Conservation (phyloP, 2,113 vertebrate species). For the Hippocampus zosterae region DNA sequence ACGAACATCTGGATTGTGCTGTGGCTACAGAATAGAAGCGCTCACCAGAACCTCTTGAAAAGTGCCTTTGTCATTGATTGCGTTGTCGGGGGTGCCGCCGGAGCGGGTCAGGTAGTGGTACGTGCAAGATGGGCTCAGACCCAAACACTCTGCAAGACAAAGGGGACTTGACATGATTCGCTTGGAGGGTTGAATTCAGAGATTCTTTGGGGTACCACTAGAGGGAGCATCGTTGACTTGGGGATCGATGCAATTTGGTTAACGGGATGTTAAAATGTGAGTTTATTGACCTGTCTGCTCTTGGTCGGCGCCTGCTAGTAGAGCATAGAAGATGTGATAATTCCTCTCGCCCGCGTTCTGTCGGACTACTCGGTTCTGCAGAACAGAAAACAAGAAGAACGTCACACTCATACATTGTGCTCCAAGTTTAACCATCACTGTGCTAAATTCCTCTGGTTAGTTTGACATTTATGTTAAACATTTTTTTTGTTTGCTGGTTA, state of each 20-base stretch:
- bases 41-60: conserved; percentile 91
- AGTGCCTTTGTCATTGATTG: conserved; percentile 82
- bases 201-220: no score
- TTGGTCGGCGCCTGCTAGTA: conserved; percentile 84
- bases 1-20: not conserved
- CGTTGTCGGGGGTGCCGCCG: conserved; percentile 77
- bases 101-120: conserved; percentile 95
- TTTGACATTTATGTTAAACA: not conserved
- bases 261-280: not conserved
- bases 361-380: conserved; percentile 93
- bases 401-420: not conserved
- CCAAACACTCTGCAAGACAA: conserved; percentile 79
- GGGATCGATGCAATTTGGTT: no score
- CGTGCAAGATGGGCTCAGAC: conserved; percentile 79
- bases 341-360: conserved; percentile 96
- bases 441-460: not conserved
- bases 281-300: conserved; percentile 76
- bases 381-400: conserved; percentile 1
- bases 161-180: no score
- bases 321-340: conserved; percentile 97
- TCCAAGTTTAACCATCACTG: not conserved
- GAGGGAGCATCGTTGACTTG: no score
- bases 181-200: no score
- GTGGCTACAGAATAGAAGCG: not conserved
- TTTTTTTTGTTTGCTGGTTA: no score